Evolutionary conservation across 1,140 invertebrate genomes (phyloP), one percentile per base, ranked within the genome.

Genomic region (Idris sp.): DNA sequence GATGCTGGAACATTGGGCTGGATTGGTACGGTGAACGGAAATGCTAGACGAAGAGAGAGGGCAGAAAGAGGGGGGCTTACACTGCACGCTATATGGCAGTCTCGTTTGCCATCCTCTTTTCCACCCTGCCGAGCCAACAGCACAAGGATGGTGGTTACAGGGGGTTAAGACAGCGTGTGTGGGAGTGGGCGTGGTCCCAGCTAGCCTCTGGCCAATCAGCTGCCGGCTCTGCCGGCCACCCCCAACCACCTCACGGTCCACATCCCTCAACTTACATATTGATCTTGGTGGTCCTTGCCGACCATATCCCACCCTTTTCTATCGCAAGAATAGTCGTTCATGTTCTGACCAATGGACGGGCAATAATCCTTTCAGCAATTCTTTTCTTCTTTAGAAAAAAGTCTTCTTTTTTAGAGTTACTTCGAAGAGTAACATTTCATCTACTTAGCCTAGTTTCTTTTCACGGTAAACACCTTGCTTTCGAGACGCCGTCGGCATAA

Each of bases 191-290:
- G 86, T 87, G 85, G 84, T 80, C 11, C 69, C 69, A 69, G 83
- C 79, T 86, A 78, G 85, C 83, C 84, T 80, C 62, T 86, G 84
- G 86, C 86, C 86, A 87, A 88, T 86, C 85, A 86, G 85, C 78
- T 78, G 78, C 79, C 79, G 67, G 77, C 76, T 72, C 74, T 72
- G 80, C 83, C 75, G 81, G 86, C 85, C 86, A 83, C 84, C 86
- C 84, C 85, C 86, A 79, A 83, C 84, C 82, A 74, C 74, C 85
- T 82, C 64, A 81, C 80, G 80, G 84, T 85, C 83, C 83, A 84
- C 78, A 84, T 83, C 84, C 83, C 84, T 84, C 84, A 83, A 86
- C 85, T 87, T 87, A 86, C 86, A 88, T 87, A 87, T 88, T 87
- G 86, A 88, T 87, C 84, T 86, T 82, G 73, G 83, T 86, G 85